Conservation (phyloP, 2,888 invertebrate genomes). For the Aricia artaxerxes region DNA sequence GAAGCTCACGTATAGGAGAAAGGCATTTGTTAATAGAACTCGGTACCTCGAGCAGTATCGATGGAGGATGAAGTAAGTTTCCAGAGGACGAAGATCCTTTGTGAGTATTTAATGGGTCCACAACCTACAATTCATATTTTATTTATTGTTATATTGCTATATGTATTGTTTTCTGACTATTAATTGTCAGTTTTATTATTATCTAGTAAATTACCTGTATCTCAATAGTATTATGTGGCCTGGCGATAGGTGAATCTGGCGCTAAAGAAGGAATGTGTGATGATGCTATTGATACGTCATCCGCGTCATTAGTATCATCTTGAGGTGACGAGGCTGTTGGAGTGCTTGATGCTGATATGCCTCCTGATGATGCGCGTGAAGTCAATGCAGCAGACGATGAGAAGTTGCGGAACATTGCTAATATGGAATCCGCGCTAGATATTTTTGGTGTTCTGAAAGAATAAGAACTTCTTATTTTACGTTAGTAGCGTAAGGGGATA, state of each 20-base stretch:
- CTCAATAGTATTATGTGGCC: constrained; percentile 72
- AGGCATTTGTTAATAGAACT: constrained; percentile 87
- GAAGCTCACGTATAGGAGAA: constrained; percentile 89
- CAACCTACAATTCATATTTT: constrained; percentile 62
- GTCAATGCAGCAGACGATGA: constrained; percentile 83
- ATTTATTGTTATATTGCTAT: neutral
- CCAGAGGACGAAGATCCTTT: constrained; percentile 75
- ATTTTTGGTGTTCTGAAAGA: constrained; percentile 81
- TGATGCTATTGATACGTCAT: constrained; percentile 86
- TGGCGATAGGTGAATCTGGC: constrained; percentile 82
- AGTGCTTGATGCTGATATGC: constrained; percentile 84
- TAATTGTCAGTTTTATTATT: neutral
- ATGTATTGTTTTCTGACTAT: neutral
- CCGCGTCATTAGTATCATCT: constrained; percentile 85
- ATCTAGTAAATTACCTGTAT: constrained; percentile 58
- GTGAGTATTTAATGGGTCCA: constrained; percentile 85
- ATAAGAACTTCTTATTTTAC: constrained; percentile 2
- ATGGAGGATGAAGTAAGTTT: constrained; percentile 86
- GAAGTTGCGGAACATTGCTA: constrained; percentile 89
- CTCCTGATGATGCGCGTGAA: constrained; percentile 82
- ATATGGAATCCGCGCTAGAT: constrained; percentile 88
- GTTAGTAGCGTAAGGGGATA: neutral
- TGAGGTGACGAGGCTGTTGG: constrained; percentile 88
- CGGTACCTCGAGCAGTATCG: constrained; percentile 88
- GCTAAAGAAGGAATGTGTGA: constrained; percentile 79